Conservation (phyloP, 2,888 invertebrate species). For the Drosophila recens region DNA sequence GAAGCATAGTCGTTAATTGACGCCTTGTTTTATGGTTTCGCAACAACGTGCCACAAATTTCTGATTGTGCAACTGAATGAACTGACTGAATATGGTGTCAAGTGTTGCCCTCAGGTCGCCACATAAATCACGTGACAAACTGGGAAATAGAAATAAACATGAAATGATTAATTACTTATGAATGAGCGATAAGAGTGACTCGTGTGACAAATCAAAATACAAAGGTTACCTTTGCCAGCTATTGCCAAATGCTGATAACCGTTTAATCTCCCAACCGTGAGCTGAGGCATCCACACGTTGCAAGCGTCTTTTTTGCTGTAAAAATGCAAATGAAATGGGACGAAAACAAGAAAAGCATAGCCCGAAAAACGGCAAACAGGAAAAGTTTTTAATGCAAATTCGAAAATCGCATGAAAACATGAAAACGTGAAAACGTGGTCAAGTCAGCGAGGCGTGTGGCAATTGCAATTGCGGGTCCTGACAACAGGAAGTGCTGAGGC, state of each 20-base stretch:
- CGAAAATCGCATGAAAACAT: constrained; percentile 72
- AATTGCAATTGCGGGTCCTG: constrained; percentile 43
- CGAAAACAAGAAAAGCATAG: constrained; percentile 53
- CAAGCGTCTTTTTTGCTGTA: constrained; percentile 12
- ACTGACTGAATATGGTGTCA: constrained; percentile 3
- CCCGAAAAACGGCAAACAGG: constrained; percentile 57
- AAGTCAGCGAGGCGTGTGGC: constrained; percentile 55
- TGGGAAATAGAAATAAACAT: constrained; percentile 13
- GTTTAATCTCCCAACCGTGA: constrained; percentile 42
- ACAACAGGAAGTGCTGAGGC: constrained; percentile 53
- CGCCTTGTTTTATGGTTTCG: constrained; percentile 17
- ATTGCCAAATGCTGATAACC: constrained; percentile 35
- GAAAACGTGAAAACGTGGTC: constrained; percentile 55
- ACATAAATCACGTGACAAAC: constrained; percentile 39
- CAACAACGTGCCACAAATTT: constrained; percentile 15
- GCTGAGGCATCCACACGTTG: constrained; percentile 22
- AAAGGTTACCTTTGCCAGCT: constrained; percentile 1
- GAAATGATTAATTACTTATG: constrained; percentile 48
- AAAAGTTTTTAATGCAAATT: constrained; percentile 77
- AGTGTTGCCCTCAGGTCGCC: constrained; percentile 10
- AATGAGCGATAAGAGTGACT: constrained; percentile 3
- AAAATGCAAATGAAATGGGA: constrained; percentile 66
- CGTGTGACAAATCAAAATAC: not conserved
- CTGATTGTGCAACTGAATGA: constrained; percentile 16
- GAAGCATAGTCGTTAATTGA: constrained; percentile 15